Conservation (phyloP, 2,113 vertebrate genomes). For the Salvelinus fontinalis region DNA sequence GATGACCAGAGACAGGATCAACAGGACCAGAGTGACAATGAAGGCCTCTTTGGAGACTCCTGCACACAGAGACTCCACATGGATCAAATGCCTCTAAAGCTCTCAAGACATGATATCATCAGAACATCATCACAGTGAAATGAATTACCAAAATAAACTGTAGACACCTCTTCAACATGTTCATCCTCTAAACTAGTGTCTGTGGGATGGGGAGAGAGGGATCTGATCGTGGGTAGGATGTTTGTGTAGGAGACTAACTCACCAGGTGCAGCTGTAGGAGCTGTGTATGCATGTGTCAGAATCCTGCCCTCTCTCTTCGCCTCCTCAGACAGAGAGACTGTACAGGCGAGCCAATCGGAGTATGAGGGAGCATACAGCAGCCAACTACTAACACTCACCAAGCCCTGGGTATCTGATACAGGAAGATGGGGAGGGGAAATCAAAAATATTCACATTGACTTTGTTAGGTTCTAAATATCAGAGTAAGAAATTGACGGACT, state of each 20-base stretch:
- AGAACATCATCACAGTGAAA: neutral
- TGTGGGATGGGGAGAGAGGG: neutral
- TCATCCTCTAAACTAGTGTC: neutral
- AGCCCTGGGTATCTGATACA: neutral
- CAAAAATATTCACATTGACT: no score
- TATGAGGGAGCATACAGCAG: constrained; percentile 9
- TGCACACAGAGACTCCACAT: neutral
- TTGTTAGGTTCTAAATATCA: no score
- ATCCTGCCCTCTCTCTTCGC: constrained; percentile 12
- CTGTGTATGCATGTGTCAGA: neutral
- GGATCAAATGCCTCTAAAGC: neutral
- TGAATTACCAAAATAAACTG: neutral
- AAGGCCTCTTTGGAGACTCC: neutral
- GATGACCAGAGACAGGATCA: neutral
- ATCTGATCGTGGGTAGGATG: neutral
- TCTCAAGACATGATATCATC: no score
- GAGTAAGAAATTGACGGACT: no score
- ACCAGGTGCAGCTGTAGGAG: neutral
- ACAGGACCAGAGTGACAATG: neutral
- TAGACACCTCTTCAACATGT: neutral
- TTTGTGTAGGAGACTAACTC: neutral
- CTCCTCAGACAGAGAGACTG: constrained; percentile 15
- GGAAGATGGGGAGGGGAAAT: no score
- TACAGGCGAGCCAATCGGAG: constrained; percentile 29
- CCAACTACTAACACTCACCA: constrained; percentile 17